phyloP scores from a whole-genome alignment of 2,797 vertebrate species.

The Rhyacichthys aspro region DNA sequence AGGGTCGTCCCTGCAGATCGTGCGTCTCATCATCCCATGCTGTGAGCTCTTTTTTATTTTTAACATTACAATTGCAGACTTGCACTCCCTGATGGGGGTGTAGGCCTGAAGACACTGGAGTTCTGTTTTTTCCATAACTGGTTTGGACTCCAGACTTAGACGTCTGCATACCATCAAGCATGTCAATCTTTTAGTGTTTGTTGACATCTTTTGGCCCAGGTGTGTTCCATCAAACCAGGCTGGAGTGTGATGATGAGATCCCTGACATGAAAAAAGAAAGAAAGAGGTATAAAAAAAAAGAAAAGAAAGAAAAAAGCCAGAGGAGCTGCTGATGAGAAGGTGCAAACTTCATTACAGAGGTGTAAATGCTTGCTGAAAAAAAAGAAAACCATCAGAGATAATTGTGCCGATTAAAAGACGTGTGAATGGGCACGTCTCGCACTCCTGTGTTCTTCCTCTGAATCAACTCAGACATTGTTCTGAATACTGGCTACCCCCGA shows the following conservation, averaged over 20 bases:
- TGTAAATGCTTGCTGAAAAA: slow-evolving; percentile 34
- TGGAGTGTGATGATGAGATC: slow-evolving; percentile 23
- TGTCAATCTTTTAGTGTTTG: not conserved
- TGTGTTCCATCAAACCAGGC: slow-evolving; percentile 29
- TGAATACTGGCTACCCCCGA: slow-evolving; percentile 6
- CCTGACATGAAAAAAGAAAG: slow-evolving; percentile 8
- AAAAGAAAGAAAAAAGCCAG: slow-evolving; percentile 1
- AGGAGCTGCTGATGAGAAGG: slow-evolving; percentile 41
- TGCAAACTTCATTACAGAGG: slow-evolving; percentile 70
- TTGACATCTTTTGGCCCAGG: not conserved
- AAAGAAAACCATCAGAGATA: slow-evolving; percentile 53
- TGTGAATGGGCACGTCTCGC: slow-evolving; percentile 64
- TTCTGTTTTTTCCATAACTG: slow-evolving; percentile 2
- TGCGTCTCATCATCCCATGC: slow-evolving; percentile 74
- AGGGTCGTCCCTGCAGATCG: slow-evolving; percentile 66
- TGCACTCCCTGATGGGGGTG: slow-evolving; percentile 23
- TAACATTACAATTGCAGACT: slow-evolving; percentile 74
- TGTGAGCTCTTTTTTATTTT: slow-evolving; percentile 72
- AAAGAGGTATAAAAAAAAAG: not conserved
- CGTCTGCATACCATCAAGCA: not conserved
- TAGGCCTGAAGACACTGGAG: slow-evolving; percentile 9
- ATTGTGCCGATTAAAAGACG: slow-evolving; percentile 61
- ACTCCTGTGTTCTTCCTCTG: slow-evolving; percentile 31
- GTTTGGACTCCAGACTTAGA: not conserved
- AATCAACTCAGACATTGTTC: slow-evolving; percentile 41